These are phyloP conservation scores for Aphrocallistes beatrix DNA, from an alignment of 37 sponge, comb jelly and placozoan species.

Conservation along the genomic window DNA sequence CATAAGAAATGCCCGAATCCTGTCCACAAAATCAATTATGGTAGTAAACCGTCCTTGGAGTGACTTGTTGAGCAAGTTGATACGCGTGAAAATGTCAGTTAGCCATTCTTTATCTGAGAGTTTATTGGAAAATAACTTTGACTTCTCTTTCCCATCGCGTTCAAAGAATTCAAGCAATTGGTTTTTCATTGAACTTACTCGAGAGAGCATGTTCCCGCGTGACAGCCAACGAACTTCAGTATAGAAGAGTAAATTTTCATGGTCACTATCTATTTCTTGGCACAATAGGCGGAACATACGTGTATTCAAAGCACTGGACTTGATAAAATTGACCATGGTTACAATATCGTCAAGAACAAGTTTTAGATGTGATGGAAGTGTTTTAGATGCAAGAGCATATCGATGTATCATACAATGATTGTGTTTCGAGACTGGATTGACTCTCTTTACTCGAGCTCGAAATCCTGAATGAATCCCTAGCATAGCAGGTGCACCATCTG, in stretches of 20 bases:
- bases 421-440: not conserved
- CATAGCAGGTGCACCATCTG: slow-evolving; percentile 9
- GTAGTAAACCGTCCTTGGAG: not conserved
- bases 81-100: not conserved
- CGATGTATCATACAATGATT: slow-evolving; percentile 8
- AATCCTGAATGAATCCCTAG: not conserved
- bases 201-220: too few relatives aligned
- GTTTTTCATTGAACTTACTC: too few relatives aligned
- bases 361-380: not conserved
- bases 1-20: not conserved
- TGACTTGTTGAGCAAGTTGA: not conserved
- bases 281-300: not conserved
- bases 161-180: too few relatives aligned
- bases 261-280: not conserved
- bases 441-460: not conserved
- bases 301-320: not conserved
- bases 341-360: not conserved
- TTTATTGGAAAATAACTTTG: not conserved
- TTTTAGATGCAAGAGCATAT: not conserved
- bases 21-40: not conserved
- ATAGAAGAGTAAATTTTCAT: not conserved
- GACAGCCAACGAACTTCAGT: not conserved
- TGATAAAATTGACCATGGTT: not conserved
- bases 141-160: not conserved
- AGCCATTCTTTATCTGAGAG: not conserved